Base-by-base conservation (phyloP, 2,888 invertebrate species). In the Ichneumoninae sp. region DNA sequence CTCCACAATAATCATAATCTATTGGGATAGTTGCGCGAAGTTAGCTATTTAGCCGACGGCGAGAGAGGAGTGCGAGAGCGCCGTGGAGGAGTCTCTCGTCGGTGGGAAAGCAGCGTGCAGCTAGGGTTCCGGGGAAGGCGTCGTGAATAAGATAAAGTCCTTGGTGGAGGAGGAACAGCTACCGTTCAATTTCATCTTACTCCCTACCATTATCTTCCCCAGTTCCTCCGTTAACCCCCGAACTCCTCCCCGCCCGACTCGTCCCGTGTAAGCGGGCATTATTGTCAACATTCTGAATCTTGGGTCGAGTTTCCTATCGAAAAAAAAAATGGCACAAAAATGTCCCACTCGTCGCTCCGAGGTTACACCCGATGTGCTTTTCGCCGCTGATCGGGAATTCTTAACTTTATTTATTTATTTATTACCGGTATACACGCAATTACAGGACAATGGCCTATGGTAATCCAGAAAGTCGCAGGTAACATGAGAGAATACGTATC, bases 1-100 rank as follows among this genome's bases (percentile, higher is more conserved):
- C 92, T 92, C 91, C 92, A 92, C 92, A 93, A 93, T 92, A 92
- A 93, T 93, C 93, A 92, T 93, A 93, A 93, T 92, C 93, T 93
- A 93, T 93, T 92, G 92, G 91, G 93, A 93, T 93, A 93, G 93
- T 93, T 93, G 92, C 89, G 89, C 91, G 89, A 92, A 93, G 93
- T 93, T 93, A 91, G 93, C 92, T 93, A 92, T 93, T 92, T 93
- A 93, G 92, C 93, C 92, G 89, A 89, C 90, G 93, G 93, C 91
- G 89, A 90, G 90, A 57, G 85, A 84, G 88, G 78, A 70, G 44
- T 44, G 44, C 44, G 26, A 50, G 47, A 22, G 84, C 86, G 86
- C 86, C 81, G 87, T 84, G 87, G 88, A 87, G 87, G 83, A 87
- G 89, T 89, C 86, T 89, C 89, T 82, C 80, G 82, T 83, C 85